These are phyloP conservation scores for Agriopis marginaria DNA, from an alignment of 2,888 invertebrate species.

Conservation along the genomic window DNA sequence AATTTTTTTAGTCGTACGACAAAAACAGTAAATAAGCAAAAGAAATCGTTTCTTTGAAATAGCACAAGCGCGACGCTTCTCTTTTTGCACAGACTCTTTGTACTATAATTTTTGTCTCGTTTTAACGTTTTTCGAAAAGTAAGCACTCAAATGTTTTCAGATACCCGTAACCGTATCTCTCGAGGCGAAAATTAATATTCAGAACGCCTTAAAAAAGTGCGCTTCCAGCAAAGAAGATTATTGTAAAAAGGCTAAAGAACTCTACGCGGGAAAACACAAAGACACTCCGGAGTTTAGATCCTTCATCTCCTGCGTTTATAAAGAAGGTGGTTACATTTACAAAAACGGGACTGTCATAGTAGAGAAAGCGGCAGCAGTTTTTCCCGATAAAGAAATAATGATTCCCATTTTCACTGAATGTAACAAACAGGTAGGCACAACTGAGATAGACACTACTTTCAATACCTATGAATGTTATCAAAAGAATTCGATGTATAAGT, in stretches of 20 bases:
- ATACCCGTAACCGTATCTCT: background rate
- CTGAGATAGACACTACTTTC: background rate
- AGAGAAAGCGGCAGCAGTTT: background rate
- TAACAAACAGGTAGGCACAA: background rate
- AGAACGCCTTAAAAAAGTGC: background rate
- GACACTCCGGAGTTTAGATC: background rate
- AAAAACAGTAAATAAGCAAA: too few relatives aligned
- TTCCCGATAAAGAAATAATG: conserved; percentile 3
- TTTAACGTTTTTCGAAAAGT: too few relatives aligned
- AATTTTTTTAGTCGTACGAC: too few relatives aligned
- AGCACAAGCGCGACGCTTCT: too few relatives aligned
- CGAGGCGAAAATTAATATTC: background rate
- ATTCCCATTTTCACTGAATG: background rate
- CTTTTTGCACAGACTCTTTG: too few relatives aligned
- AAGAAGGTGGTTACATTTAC: background rate
- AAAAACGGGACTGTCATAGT: background rate
- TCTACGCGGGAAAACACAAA: background rate
- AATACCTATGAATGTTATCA: background rate
- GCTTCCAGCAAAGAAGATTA: background rate
- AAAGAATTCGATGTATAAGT: background rate
- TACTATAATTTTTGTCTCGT: background rate
- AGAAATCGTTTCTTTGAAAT: too few relatives aligned
- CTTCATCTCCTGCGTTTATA: background rate
- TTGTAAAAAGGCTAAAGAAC: background rate
- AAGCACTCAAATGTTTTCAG: background rate